phyloP scores from a whole-genome alignment of 2,888 invertebrate species.

The Coecobrya sp. region DNA sequence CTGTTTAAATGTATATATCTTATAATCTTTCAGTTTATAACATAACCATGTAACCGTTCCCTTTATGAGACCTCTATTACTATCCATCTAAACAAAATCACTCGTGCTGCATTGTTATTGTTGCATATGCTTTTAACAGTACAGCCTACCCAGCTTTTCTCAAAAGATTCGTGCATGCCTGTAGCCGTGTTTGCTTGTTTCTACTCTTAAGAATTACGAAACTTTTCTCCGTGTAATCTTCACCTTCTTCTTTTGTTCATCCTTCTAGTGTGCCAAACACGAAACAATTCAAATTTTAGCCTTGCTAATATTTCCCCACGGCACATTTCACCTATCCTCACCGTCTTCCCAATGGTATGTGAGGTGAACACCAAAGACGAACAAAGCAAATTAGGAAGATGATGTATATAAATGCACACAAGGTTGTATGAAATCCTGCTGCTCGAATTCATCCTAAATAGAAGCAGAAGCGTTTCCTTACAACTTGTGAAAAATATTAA shows the following conservation, averaged over 20 bases:
- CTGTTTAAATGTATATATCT: not conserved
- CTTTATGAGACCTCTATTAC: too few species aligned
- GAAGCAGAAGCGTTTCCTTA: not conserved
- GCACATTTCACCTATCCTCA: constrained; percentile 59
- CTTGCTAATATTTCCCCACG: constrained; percentile 76
- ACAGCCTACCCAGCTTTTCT: not conserved
- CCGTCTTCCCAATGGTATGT: constrained; percentile 8
- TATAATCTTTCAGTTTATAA: too few species aligned
- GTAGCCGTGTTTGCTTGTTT: not conserved
- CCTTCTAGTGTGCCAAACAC: constrained; percentile 39
- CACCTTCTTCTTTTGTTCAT: not conserved
- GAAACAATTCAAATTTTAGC: constrained; percentile 73
- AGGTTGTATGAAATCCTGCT: not conserved
- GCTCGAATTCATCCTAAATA: not conserved
- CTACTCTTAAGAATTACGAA: not conserved
- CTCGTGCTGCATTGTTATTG: too few species aligned
- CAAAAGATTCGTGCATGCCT: not conserved
- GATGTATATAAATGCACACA: not conserved
- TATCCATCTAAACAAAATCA: not conserved
- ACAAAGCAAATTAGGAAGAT: not conserved
- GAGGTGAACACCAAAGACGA: constrained; percentile 19
- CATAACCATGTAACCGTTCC: too few species aligned
- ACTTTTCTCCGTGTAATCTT: constrained; percentile 6
- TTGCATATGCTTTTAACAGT: not conserved
- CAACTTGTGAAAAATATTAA: too few species aligned